Evolutionary conservation across 1,140 invertebrate genomes (phyloP).

Genomic region (Drosophila busckii): DNA sequence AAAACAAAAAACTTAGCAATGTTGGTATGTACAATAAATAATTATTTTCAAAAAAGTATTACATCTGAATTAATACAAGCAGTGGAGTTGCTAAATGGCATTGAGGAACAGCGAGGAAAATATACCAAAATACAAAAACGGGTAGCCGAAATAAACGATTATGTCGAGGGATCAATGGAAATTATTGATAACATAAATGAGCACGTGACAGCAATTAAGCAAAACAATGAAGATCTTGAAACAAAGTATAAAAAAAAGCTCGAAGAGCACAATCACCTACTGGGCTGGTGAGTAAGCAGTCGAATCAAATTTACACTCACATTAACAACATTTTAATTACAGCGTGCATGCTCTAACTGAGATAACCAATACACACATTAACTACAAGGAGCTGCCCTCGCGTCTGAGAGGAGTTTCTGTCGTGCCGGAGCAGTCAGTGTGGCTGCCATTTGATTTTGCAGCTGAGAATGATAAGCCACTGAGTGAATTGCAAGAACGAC

Average conservation of each 20-base stretch:
- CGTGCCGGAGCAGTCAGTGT: slow-evolving; percentile 14
- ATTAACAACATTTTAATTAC: slow-evolving; percentile 13
- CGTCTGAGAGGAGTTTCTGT: slow-evolving; percentile 43
- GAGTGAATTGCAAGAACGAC: slow-evolving; percentile 3
- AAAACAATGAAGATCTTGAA: slow-evolving; percentile 2
- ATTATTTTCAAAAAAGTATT: too few species aligned
- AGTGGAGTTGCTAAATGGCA: slow-evolving; percentile 10
- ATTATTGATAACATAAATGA: slow-evolving; percentile 5
- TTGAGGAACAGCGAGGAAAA: slow-evolving; percentile 16
- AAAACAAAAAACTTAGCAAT: slow-evolving; percentile 20
- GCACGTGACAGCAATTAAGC: slow-evolving; percentile 10
- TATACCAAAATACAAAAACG: background rate
- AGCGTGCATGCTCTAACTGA: slow-evolving; percentile 46
- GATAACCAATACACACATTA: slow-evolving; percentile 42
- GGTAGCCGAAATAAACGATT: background rate
- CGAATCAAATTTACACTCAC: background rate
- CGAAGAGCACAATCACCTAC: slow-evolving; percentile 8
- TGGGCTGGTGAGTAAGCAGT: slow-evolving; percentile 30
- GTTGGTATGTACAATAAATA: slow-evolving; percentile 20
- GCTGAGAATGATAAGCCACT: slow-evolving; percentile 6
- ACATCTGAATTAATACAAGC: too few species aligned
- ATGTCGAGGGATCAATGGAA: slow-evolving; percentile 14
- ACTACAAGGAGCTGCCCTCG: slow-evolving; percentile 33
- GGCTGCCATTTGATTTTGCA: slow-evolving; percentile 32
- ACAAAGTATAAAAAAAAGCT: slow-evolving; percentile 1